Conservation (phyloP, 2,113 vertebrate species). For the Labeo rohita region DNA sequence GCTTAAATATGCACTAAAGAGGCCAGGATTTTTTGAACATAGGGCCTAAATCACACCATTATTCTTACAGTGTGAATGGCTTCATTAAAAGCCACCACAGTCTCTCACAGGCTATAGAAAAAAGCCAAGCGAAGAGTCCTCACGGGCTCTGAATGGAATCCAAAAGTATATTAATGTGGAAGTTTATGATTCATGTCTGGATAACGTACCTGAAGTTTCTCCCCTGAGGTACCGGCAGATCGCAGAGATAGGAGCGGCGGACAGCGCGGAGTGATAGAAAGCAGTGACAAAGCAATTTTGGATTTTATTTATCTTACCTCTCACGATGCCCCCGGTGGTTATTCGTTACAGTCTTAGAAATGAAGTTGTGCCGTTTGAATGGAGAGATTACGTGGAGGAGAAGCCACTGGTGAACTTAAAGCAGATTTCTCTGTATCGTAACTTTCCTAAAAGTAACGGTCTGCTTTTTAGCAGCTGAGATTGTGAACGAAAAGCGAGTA, state of each 20-base stretch:
- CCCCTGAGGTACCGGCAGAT: slow-evolving; percentile 64
- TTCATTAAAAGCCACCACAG: slow-evolving; percentile 46
- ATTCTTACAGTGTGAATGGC: slow-evolving; percentile 45
- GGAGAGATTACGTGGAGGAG: slow-evolving; percentile 1
- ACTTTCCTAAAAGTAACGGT: not conserved
- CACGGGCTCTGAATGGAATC: slow-evolving; percentile 49
- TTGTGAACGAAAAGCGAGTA: slow-evolving; percentile 5
- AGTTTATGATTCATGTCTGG: slow-evolving; percentile 69
- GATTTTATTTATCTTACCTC: slow-evolving; percentile 73
- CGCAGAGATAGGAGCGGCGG: slow-evolving; percentile 64
- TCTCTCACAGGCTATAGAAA: slow-evolving; percentile 52
- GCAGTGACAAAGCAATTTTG: slow-evolving; percentile 71
- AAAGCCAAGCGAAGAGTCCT: slow-evolving; percentile 40
- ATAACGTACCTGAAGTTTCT: slow-evolving; percentile 64
- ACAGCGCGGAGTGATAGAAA: slow-evolving; percentile 64
- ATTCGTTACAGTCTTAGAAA: slow-evolving; percentile 62
- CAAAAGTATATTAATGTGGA: slow-evolving; percentile 59
- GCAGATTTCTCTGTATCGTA: not conserved
- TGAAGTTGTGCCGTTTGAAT: slow-evolving; percentile 57
- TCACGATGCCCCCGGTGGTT: slow-evolving; percentile 61
- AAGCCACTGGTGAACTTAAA: not conserved
- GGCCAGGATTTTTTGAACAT: not conserved
- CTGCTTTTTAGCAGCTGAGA: slow-evolving; percentile 13
- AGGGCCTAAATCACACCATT: slow-evolving; percentile 56
- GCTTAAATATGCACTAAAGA: slow-evolving; percentile 45